These are phyloP conservation scores for Limnephilus lunatus DNA, from an alignment of 2,888 invertebrate genomes.

Conservation along the genomic window DNA sequence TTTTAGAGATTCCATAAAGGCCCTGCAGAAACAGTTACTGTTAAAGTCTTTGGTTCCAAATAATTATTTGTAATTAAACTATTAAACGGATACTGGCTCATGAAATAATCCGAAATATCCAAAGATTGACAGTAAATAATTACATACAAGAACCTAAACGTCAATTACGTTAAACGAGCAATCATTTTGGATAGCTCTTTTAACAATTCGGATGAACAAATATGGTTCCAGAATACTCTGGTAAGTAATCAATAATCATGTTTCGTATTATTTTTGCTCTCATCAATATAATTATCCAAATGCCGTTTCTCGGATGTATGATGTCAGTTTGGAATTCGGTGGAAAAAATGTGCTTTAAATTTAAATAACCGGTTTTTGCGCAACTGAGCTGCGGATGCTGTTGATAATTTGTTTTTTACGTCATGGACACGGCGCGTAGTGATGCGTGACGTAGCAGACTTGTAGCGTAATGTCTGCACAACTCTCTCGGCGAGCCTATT, in stretches of 20 bases:
- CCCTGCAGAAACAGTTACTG: not conserved
- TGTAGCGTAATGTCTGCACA: not conserved
- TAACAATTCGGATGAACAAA: not conserved
- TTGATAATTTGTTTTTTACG: conserved; percentile 48
- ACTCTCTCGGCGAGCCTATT: not conserved
- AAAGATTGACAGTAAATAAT: not conserved
- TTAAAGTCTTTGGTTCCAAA: not conserved
- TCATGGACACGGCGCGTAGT: conserved; percentile 32
- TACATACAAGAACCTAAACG: not conserved
- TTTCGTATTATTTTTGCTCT: conserved; percentile 23
- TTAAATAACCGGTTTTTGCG: conserved; percentile 51
- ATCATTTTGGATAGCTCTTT: not conserved
- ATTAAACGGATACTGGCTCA: not conserved
- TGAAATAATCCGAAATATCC: not conserved
- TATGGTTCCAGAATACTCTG: not conserved
- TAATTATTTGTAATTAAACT: not conserved
- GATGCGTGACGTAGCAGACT: conserved; percentile 29
- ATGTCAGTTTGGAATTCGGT: conserved; percentile 54
- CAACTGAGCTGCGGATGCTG: conserved; percentile 45
- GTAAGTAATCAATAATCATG: not conserved
- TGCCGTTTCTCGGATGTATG: conserved; percentile 46
- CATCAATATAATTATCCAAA: conserved; percentile 29
- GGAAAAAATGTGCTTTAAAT: conserved; percentile 19
- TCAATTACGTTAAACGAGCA: not conserved
- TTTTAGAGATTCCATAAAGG: not conserved